These are phyloP conservation scores for Tortrix viridana DNA, from an alignment of 2,888 invertebrate genomes.

Conservation along the genomic window DNA sequence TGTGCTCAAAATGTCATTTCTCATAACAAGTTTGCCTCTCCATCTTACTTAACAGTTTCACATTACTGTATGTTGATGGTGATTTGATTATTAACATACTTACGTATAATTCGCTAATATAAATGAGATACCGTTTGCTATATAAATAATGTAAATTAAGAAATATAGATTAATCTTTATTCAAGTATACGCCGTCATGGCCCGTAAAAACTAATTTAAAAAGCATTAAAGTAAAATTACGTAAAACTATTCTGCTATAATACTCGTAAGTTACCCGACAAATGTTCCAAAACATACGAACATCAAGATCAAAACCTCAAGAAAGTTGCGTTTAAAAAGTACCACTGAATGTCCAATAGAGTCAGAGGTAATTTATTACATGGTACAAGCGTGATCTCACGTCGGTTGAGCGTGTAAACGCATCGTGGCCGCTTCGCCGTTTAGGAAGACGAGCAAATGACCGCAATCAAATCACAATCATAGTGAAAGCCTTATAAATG, in stretches of 20 bases:
- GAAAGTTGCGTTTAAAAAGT: slow-evolving; percentile 36
- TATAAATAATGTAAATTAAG: neutral
- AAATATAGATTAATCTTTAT: neutral
- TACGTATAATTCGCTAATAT: neutral
- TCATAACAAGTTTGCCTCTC: slow-evolving; percentile 19
- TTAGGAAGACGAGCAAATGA: slow-evolving; percentile 72
- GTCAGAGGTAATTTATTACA: slow-evolving; percentile 56
- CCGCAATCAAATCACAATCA: slow-evolving; percentile 78
- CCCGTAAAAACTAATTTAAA: neutral
- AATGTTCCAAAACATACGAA: slow-evolving; percentile 23
- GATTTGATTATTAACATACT: neutral
- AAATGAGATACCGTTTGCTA: neutral
- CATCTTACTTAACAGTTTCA: slow-evolving; percentile 21
- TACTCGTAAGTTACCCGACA: slow-evolving; percentile 4
- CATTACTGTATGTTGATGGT: slow-evolving; percentile 3
- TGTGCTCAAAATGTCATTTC: slow-evolving; percentile 22
- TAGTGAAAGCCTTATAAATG: slow-evolving; percentile 71
- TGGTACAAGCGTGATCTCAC: slow-evolving; percentile 60
- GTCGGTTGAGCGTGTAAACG: slow-evolving; percentile 60
- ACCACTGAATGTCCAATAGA: slow-evolving; percentile 48
- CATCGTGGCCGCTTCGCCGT: slow-evolving; percentile 56
- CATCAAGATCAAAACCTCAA: slow-evolving; percentile 30
- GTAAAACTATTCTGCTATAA: neutral
- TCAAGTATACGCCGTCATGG: neutral
- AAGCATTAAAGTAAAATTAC: neutral